These are phyloP conservation scores for Lasioglossum marginatum DNA, from an alignment of 2,888 invertebrate genomes.

Conservation along the genomic window DNA sequence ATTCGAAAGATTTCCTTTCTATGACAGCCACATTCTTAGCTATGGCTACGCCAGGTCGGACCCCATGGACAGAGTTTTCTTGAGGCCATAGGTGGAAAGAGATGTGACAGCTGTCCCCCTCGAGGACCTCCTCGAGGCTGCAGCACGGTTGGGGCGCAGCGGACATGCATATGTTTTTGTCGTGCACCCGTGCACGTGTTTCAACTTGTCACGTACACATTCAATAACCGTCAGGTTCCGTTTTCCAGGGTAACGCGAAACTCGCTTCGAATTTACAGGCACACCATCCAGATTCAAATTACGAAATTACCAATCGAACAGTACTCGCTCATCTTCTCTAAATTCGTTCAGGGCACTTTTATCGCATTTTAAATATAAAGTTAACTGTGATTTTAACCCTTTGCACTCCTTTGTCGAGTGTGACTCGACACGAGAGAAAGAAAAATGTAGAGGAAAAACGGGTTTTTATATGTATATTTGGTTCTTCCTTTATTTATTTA, in stretches of 20 bases:
- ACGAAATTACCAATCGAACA: neutral
- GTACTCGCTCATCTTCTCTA: no score
- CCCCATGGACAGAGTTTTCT: slow-evolving; percentile 64
- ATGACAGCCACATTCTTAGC: neutral
- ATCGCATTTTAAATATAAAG: neutral
- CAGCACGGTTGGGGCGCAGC: slow-evolving; percentile 51
- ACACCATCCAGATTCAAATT: neutral
- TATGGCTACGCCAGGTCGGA: slow-evolving; percentile 30
- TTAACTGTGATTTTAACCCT: neutral
- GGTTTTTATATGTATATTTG: no score
- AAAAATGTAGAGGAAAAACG: no score
- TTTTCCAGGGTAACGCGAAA: neutral
- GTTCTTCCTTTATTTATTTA: no score
- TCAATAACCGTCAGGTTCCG: slow-evolving; percentile 14
- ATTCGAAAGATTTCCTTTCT: slow-evolving; percentile 32
- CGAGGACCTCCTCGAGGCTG: slow-evolving; percentile 66
- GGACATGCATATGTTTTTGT: slow-evolving; percentile 60
- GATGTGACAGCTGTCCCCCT: slow-evolving; percentile 65
- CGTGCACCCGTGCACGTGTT: slow-evolving; percentile 37
- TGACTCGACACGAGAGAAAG: no score
- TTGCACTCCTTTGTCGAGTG: no score
- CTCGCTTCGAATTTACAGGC: neutral
- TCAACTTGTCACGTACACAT: slow-evolving; percentile 37
- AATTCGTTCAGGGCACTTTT: neutral
- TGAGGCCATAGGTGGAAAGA: slow-evolving; percentile 49